Evolutionary conservation across 2,113 vertebrate genomes (phyloP).

Genomic region (Pelobates fuscus): DNA sequence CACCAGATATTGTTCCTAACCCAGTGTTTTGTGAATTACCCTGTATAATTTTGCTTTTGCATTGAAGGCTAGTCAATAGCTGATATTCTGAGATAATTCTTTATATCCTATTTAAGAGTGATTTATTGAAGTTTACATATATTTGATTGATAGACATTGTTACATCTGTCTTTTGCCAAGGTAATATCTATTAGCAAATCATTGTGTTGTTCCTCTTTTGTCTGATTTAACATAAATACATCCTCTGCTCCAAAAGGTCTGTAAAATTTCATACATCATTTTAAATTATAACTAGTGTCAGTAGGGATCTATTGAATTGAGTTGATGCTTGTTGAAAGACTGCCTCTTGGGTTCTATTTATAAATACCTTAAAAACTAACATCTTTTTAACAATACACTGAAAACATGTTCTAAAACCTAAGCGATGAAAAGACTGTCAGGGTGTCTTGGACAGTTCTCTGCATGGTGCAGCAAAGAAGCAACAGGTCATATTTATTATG

Average conservation of each 20-base stretch:
- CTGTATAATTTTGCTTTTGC: no score
- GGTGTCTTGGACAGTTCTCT: conserved; percentile 12
- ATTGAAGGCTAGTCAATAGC: no score
- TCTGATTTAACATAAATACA: background rate
- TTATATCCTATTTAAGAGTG: no score
- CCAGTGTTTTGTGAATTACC: no score
- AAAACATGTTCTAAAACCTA: conserved; percentile 23
- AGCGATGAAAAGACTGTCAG: conserved; percentile 28
- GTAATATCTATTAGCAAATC: background rate
- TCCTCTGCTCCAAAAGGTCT: background rate
- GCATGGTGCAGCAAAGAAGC: conserved; percentile 9
- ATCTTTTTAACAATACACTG: background rate
- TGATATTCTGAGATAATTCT: no score
- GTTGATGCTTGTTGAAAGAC: background rate
- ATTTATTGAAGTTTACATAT: no score
- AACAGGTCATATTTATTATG: conserved; percentile 28
- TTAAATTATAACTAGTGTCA: conserved; percentile 8
- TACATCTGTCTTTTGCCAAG: no score
- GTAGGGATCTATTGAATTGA: background rate
- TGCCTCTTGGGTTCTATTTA: conserved; percentile 18
- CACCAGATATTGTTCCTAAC: no score
- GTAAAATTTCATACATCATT: background rate
- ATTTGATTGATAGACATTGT: no score
- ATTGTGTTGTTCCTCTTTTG: background rate
- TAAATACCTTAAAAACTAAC: conserved; percentile 19